A percentile compares a stretch with the other conserved stretches of the same genome.
Evolutionary conservation across 2,888 invertebrate genomes (phyloP).

Genomic region (Polydrusus cervinus): DNA sequence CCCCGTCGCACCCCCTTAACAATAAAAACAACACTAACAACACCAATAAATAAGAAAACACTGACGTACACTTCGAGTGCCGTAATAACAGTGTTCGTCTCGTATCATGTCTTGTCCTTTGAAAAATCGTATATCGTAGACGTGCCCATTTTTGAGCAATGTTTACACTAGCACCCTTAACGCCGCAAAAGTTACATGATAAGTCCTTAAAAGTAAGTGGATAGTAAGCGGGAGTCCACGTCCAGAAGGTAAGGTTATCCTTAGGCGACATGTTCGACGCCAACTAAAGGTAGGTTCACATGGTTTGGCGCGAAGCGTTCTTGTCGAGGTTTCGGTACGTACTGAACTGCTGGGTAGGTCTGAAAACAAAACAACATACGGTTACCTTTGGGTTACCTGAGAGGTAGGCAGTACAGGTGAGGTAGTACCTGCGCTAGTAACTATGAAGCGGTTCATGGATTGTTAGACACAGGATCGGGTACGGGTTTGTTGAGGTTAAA

Average conservation of each 20-base stretch:
- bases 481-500: slow-evolving; percentile 19
- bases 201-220: slow-evolving; percentile 2
- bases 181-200: slow-evolving; percentile 16
- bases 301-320: slow-evolving; percentile 38
- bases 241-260: slow-evolving; percentile 41
- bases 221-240: slow-evolving; percentile 23
- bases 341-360: slow-evolving; percentile 47
- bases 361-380: slow-evolving; percentile 54
- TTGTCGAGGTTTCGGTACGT: slow-evolving; percentile 45
- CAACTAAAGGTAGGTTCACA: slow-evolving; percentile 44
- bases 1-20: slow-evolving; percentile 49
- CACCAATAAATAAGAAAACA: slow-evolving; percentile 42
- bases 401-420: slow-evolving; percentile 52
- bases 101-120: background rate
- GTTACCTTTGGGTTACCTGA: slow-evolving; percentile 52
- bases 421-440: slow-evolving; percentile 31
- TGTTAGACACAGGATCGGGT: slow-evolving; percentile 5
- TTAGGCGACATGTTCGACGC: slow-evolving; percentile 51
- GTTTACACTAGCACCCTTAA: slow-evolving; percentile 17
- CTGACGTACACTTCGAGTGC: slow-evolving; percentile 21
- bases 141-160: background rate
- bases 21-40: slow-evolving; percentile 51
- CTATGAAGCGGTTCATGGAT: slow-evolving; percentile 43
- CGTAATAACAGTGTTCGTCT: slow-evolving; percentile 18
- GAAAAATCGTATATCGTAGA: background rate